A percentile compares a stretch with the other conserved stretches of the same genome.
Evolutionary conservation across 2,113 vertebrate genomes (phyloP).

Genomic region (Meleagris gallopavo): DNA sequence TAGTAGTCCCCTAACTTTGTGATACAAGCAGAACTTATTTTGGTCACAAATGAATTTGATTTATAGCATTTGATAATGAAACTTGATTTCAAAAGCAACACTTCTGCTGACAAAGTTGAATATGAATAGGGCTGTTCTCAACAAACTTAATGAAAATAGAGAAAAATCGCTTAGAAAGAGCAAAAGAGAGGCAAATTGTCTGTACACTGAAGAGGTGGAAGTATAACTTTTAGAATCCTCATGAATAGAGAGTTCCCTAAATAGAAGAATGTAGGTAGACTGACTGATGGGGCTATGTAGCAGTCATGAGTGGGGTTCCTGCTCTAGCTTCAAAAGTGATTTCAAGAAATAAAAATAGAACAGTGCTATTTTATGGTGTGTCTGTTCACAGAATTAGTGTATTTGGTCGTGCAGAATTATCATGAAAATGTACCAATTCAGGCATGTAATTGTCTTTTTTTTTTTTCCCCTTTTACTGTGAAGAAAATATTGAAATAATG

Average conservation of each 20-base stretch:
- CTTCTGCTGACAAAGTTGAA: conserved; percentile 21
- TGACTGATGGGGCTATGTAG: not conserved
- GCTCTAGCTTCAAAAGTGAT: not conserved
- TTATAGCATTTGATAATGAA: conserved; percentile 22
- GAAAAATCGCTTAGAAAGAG: conserved; percentile 5
- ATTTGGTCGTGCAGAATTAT: not conserved
- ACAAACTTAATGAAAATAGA: not conserved
- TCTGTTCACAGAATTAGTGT: conserved; percentile 1
- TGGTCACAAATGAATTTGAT: conserved; percentile 13
- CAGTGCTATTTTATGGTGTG: not conserved
- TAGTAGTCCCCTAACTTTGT: conserved; percentile 25
- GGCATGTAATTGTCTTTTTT: not conserved
- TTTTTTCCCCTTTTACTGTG: not conserved
- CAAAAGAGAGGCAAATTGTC: conserved; percentile 18
- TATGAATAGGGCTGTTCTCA: conserved; percentile 21
- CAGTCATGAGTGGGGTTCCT: not conserved
- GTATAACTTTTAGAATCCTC: not conserved
- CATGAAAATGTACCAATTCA: not conserved
- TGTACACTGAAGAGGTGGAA: conserved; percentile 10
- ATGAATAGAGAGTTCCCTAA: conserved; percentile 35
- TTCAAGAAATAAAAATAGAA: not conserved
- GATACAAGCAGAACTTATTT: conserved; percentile 27
- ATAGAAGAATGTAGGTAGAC: conserved; percentile 56
- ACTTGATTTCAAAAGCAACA: conserved; percentile 20
- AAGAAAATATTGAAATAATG: not conserved